phyloP scores from a whole-genome alignment of 2,113 vertebrate genomes.

The Oostethus manadensis region DNA sequence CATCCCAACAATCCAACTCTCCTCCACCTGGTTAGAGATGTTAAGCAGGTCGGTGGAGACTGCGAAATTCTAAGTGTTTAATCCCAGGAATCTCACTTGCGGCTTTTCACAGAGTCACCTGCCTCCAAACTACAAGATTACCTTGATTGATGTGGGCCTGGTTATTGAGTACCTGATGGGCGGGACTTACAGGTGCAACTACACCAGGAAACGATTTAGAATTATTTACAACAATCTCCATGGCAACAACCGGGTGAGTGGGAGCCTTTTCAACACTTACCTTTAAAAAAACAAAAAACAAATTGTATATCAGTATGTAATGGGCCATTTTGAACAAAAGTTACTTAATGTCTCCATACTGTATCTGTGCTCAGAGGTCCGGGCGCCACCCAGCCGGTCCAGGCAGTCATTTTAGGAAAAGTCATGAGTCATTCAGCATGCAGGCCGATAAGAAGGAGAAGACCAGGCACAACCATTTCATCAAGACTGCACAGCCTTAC shows the following conservation, averaged over 20 bases:
- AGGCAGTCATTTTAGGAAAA: conserved; percentile 86
- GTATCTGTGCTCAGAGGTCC: conserved; percentile 77
- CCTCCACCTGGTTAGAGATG: conserved; percentile 91
- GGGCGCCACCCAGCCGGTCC: conserved; percentile 79
- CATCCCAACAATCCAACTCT: conserved; percentile 90
- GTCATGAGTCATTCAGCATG: conserved; percentile 89
- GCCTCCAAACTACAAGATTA: conserved; percentile 96
- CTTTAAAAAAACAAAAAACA: no score
- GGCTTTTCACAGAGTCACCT: conserved; percentile 83
- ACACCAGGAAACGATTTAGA: conserved; percentile 92
- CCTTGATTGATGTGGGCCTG: conserved; percentile 92
- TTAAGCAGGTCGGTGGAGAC: conserved; percentile 83
- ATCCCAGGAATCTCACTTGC: not conserved
- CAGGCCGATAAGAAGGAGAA: conserved; percentile 97
- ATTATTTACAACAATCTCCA: conserved; percentile 97
- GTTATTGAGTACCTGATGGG: conserved; percentile 98
- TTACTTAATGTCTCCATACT: not conserved
- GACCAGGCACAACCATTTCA: conserved; percentile 96
- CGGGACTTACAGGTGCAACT: conserved; percentile 95
- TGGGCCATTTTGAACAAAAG: not conserved
- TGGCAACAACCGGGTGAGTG: conserved; percentile 80
- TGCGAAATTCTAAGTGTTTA: not conserved
- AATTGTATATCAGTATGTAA: no score
- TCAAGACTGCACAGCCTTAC: conserved; percentile 97
- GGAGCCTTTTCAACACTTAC: not conserved